Base-by-base conservation (phyloP, 2,888 invertebrate genomes). In the Chloromyia formosa region DNA sequence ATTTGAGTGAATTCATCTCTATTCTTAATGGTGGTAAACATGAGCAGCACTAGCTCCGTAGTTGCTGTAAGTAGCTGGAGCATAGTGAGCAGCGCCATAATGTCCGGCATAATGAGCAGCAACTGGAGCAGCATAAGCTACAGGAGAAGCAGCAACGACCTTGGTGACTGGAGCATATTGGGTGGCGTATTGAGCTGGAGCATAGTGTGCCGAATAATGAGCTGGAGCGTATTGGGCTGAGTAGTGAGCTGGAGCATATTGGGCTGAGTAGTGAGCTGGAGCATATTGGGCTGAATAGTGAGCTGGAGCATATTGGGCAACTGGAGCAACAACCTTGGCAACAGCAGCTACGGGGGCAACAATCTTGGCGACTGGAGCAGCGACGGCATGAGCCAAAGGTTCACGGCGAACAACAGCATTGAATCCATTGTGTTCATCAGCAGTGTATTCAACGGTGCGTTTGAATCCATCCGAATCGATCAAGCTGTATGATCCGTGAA, bases 331-430 rank as follows among this genome's bases (percentile, higher is more conserved):
- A 1, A 84, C 78, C 75, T 84, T 83, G 76, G 82, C 83, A 45
- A 84, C 83, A 64, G 83, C 79, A 74, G 82, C 84, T 64, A 79
- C 79, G 27, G 82, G 82, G 1, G 83, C 77, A 64, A 83, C 54
- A 1, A 84, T 78, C 75, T 84, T 83, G 76, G 82, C 83, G 42
- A 84, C 83, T 68, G 83, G 79, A 27, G 79, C 78, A 71, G 86
- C 84, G 76, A 83, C 76, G 12, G 84, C 81, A 0, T 84, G 84
- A 1, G 82, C 84, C 23, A 84, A 81, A 0, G 87, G 87, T 56
- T 88, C 88, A 75, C 86, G 87, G 77, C 85, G 86, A 1, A 88
- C 88, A 45, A 88, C 84, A 23, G 88, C 88, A 80, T 88, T 88
- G 83, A 88, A 88, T 66, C 88, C 88, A 77, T 86, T 87, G 78